phyloP scores from a whole-genome alignment of 1,140 invertebrate genomes.

The Eurosta solidaginis region DNA sequence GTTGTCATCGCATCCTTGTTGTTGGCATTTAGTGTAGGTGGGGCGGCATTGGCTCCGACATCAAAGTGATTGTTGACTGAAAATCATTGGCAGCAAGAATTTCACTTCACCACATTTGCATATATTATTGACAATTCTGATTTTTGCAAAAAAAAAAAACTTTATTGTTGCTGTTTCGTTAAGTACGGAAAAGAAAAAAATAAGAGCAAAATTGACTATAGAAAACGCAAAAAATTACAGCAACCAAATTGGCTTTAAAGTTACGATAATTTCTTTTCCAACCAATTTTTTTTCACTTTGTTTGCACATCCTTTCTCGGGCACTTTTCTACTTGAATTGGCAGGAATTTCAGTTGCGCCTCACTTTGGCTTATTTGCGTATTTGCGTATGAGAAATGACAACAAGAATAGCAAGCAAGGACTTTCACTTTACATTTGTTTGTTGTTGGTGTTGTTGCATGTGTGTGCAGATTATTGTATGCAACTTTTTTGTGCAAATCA shows the following conservation, averaged over 20 bases:
- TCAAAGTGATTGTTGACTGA: slow-evolving; percentile 16
- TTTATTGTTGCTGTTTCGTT: neutral
- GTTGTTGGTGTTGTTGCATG: neutral
- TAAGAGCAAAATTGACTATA: neutral
- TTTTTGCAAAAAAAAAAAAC: neutral
- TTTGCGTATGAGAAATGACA: neutral
- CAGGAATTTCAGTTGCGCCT: slow-evolving; percentile 13
- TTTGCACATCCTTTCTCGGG: neutral
- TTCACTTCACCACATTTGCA: slow-evolving; percentile 13
- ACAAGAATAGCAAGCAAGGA: neutral
- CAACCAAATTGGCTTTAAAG: slow-evolving; percentile 15
- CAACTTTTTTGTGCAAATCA: neutral
- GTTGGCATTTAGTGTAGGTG: no score
- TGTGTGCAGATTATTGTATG: neutral
- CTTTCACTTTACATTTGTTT: neutral
- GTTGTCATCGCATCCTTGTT: neutral
- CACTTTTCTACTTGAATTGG: slow-evolving; percentile 19
- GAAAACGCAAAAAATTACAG: neutral
- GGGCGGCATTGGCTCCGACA: neutral
- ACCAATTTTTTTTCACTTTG: neutral
- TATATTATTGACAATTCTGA: neutral
- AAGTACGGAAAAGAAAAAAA: neutral
- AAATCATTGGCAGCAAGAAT: slow-evolving; percentile 14
- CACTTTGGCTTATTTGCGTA: slow-evolving; percentile 17
- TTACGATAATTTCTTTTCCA: neutral